Conservation (phyloP, 2,113 vertebrate genomes). For the Silurus meridionalis region DNA sequence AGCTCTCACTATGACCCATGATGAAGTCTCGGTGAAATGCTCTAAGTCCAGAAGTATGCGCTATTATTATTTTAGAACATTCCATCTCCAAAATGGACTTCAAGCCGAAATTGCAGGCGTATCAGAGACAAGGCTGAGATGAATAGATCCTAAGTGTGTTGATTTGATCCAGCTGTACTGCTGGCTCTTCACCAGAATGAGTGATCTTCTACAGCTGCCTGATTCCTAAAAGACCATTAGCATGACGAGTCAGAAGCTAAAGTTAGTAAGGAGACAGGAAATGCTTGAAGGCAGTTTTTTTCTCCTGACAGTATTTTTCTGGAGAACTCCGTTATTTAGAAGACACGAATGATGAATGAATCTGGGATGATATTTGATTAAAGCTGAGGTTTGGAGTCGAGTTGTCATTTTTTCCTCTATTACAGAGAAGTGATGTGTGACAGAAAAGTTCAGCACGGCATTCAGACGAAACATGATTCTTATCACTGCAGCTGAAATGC, state of each 20-base stretch:
- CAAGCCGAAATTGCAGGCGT: not conserved
- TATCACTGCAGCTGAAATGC: not conserved
- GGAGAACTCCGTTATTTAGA: not conserved
- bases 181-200: not conserved
- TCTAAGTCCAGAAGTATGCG: not conserved
- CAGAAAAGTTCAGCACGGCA: not conserved
- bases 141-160: not conserved
- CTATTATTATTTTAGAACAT: not conserved
- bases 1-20: not conserved
- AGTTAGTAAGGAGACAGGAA: not conserved
- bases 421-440: not conserved
- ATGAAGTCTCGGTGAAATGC: not conserved
- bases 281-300: not conserved
- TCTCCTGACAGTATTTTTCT: not conserved
- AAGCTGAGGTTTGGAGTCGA: too few species aligned
- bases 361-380: not conserved
- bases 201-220: not conserved
- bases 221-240: not conserved
- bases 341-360: not conserved
- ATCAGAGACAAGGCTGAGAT: not conserved
- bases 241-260: not conserved
- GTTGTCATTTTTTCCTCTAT: not conserved
- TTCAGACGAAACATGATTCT: not conserved
- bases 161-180: not conserved
- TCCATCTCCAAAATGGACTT: not conserved